Evolutionary conservation across 2,888 invertebrate genomes (phyloP).

Genomic region (Pachycephus smyrnensis): DNA sequence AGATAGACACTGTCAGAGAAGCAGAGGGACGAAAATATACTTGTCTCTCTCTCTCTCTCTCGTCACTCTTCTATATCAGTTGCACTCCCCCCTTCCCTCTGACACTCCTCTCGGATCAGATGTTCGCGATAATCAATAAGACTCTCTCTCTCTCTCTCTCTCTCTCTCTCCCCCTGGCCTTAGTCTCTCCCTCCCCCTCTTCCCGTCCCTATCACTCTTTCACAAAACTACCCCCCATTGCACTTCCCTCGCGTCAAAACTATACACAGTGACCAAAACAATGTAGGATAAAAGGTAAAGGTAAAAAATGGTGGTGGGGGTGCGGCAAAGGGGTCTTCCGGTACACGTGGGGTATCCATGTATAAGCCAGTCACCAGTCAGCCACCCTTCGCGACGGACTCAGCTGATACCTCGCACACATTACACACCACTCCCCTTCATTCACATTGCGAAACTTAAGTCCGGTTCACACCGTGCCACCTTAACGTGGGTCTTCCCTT

Average conservation of each 20-base stretch:
- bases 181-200: background rate
- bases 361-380: background rate
- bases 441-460: no score
- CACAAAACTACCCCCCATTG: background rate
- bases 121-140: constrained; percentile 41
- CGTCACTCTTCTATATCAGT: background rate
- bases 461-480: no score
- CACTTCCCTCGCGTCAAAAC: no score
- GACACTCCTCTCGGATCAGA: constrained; percentile 31
- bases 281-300: no score
- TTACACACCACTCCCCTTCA: no score
- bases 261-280: no score
- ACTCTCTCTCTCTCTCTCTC: constrained; percentile 6
- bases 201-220: no score
- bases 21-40: constrained; percentile 1
- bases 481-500: no score
- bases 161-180: constrained; percentile 9
- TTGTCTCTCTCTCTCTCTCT: constrained; percentile 6
- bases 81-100: background rate
- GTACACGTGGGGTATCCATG: background rate
- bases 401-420: background rate
- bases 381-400: background rate
- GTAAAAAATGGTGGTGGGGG: no score
- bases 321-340: fast-evolving
- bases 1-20: background rate